These are phyloP conservation scores for Heliconius cydno DNA, from an alignment of 2,888 invertebrate species.

Conservation along the genomic window DNA sequence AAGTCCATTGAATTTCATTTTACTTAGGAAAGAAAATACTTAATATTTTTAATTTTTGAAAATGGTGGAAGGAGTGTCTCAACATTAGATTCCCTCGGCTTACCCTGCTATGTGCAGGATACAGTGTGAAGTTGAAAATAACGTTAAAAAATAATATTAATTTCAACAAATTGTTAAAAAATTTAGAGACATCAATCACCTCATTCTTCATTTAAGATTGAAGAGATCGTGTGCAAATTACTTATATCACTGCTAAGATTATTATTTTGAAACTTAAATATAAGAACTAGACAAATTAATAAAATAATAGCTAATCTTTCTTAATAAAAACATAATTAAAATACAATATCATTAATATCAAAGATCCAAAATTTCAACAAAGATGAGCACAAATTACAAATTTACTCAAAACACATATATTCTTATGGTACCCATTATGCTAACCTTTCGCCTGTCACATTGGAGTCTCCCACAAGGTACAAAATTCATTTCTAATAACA, in stretches of 20 bases:
- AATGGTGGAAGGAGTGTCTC: no score
- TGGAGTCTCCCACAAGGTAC: slow-evolving; percentile 80
- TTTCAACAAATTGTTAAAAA: no score
- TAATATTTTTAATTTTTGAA: no score
- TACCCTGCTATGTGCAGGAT: not conserved
- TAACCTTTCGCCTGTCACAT: slow-evolving; percentile 76
- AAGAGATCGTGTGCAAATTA: no score
- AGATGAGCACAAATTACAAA: slow-evolving; percentile 33
- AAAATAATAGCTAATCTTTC: not conserved
- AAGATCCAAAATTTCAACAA: not conserved
- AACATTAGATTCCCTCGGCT: no score
- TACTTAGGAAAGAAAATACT: no score
- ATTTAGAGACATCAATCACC: no score
- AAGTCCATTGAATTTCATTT: no score
- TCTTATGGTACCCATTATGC: slow-evolving; percentile 75
- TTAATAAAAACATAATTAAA: not conserved
- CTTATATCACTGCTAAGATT: no score
- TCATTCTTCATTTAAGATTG: no score
- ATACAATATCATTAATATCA: not conserved
- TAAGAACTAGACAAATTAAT: not conserved
- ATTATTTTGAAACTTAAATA: no score
- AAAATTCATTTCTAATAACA: slow-evolving; percentile 36
- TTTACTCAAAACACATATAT: slow-evolving; percentile 41
- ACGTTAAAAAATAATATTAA: no score
- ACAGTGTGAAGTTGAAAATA: not conserved